A percentile compares a stretch with the other conserved stretches of the same genome.
Evolutionary conservation across 2,797 vertebrate species (phyloP).

Genomic region (Clamator glandarius): DNA sequence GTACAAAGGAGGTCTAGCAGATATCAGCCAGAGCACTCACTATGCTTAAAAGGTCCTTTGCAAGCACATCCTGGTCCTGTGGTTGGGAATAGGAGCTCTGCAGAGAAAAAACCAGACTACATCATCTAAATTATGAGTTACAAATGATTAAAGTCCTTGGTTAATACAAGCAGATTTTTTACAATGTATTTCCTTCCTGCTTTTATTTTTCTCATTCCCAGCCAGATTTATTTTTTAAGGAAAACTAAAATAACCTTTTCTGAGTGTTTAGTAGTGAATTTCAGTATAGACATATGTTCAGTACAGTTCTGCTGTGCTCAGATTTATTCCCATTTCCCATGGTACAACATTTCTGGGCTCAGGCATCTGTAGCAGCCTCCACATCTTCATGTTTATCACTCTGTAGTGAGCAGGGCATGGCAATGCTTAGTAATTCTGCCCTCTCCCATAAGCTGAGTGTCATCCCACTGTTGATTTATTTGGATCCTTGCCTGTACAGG

Average conservation of each 20-base stretch:
- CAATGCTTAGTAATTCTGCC: background rate
- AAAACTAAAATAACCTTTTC: background rate
- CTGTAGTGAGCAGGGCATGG: background rate
- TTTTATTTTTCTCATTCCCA: background rate
- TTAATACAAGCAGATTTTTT: background rate
- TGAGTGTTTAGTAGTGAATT: background rate
- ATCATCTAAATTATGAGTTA: background rate
- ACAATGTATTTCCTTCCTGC: background rate
- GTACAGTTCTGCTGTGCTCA: background rate
- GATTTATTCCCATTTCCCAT: background rate
- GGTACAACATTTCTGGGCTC: background rate
- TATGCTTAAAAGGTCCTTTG: background rate
- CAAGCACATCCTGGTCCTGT: background rate
- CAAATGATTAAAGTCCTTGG: background rate
- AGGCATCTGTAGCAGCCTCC: background rate
- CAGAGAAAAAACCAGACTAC: slow-evolving; percentile 12
- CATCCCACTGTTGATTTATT: background rate
- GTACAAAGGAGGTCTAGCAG: background rate
- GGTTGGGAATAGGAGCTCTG: background rate
- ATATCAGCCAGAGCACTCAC: background rate
- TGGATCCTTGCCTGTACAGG: background rate
- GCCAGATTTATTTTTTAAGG: background rate
- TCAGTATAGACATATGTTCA: background rate
- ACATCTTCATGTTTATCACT: background rate
- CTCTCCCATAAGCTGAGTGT: background rate